phyloP scores from a whole-genome alignment of 2,888 invertebrate genomes.

The Anoplius nigerrimus region DNA sequence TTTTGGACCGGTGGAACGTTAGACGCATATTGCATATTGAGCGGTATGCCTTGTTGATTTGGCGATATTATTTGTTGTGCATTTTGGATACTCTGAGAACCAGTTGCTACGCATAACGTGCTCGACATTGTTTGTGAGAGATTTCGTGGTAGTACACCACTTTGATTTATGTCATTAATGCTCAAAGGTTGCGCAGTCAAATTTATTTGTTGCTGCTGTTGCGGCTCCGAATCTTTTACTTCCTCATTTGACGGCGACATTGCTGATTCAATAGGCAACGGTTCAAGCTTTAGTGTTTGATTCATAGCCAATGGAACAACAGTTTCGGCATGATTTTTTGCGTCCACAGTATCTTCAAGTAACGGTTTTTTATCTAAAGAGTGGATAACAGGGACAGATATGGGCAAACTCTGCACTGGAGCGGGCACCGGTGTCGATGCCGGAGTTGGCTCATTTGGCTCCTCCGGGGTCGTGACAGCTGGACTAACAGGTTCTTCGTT shows the following conservation, averaged over 20 bases:
- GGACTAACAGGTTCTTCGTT: slow-evolving; percentile 60
- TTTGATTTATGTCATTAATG: slow-evolving; percentile 61
- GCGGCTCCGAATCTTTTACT: slow-evolving; percentile 57
- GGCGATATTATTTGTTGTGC: slow-evolving; percentile 61
- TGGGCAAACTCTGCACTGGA: slow-evolving; percentile 66
- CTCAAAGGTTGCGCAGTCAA: slow-evolving; percentile 46
- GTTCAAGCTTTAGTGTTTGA: slow-evolving; percentile 67
- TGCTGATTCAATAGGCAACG: slow-evolving; percentile 61
- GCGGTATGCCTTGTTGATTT: slow-evolving; percentile 62
- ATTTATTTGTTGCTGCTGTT: slow-evolving; percentile 36
- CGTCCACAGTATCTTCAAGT: slow-evolving; percentile 62
- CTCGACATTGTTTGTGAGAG: slow-evolving; percentile 66
- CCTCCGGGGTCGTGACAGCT: slow-evolving; percentile 62
- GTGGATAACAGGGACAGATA: slow-evolving; percentile 72
- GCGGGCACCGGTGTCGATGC: slow-evolving; percentile 62
- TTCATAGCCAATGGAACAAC: slow-evolving; percentile 58
- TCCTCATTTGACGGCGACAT: slow-evolving; percentile 64
- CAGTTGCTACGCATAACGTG: slow-evolving; percentile 45
- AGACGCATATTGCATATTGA: slow-evolving; percentile 70
- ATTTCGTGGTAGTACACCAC: slow-evolving; percentile 60
- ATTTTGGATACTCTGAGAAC: slow-evolving; percentile 45
- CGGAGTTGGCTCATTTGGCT: slow-evolving; percentile 62
- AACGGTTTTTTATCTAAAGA: slow-evolving; percentile 66
- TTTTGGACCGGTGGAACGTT: slow-evolving; percentile 66
- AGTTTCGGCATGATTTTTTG: slow-evolving; percentile 64